Conservation (phyloP, 2,113 vertebrate species). For the Limnothrissa miodon region DNA sequence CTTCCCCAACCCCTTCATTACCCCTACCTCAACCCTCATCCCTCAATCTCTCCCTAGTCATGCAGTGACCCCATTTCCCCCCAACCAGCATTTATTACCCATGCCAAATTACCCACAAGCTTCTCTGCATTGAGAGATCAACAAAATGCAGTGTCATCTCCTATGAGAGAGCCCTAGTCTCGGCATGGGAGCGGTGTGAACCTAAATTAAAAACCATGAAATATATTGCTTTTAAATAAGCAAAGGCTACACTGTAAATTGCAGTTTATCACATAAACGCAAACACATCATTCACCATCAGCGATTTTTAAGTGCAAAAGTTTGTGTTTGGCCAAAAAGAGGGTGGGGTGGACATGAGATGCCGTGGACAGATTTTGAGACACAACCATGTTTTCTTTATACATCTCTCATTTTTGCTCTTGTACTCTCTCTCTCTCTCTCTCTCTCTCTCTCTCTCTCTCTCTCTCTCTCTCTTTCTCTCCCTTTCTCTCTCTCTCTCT, state of each 20-base stretch:
- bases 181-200: not conserved
- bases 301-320: not conserved
- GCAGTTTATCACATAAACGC: not conserved
- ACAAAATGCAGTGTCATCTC: not conserved
- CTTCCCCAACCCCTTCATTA: not conserved
- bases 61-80: not conserved
- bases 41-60: not conserved
- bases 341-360: not conserved
- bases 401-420: no score
- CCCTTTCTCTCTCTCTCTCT: no score
- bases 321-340: not conserved
- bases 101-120: constrained; percentile 1
- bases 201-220: not conserved
- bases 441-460: no score
- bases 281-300: not conserved
- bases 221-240: not conserved
- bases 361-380: not conserved
- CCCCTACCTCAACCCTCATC: not conserved
- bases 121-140: not conserved
- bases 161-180: not conserved
- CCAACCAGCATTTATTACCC: no score
- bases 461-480: no score
- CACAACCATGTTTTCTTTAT: no score
- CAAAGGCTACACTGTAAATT: not conserved
- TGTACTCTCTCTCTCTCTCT: no score